Evolutionary conservation across 2,113 vertebrate genomes (phyloP).

Genomic region (Paracanthobrama guichenoti): DNA sequence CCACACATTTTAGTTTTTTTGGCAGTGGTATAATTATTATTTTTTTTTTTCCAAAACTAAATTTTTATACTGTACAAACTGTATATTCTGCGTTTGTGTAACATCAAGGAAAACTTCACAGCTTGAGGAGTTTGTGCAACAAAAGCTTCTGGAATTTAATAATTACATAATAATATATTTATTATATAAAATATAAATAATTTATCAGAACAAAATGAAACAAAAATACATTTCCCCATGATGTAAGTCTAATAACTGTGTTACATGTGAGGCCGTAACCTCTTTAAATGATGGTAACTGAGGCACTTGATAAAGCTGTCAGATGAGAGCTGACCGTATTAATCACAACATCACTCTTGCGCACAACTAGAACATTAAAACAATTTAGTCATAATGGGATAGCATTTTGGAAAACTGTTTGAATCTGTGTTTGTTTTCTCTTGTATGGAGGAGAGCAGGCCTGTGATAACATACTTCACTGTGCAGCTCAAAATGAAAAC

Average conservation of each 20-base stretch:
- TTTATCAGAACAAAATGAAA: not conserved
- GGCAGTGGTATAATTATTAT: not conserved
- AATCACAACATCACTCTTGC: slow-evolving; percentile 32
- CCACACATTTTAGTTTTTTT: not conserved
- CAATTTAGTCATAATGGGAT: slow-evolving; percentile 52
- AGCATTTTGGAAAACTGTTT: slow-evolving; percentile 54
- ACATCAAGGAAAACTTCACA: not conserved
- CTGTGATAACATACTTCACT: no score
- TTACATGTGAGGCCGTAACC: slow-evolving; percentile 32
- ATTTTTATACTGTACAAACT: no score
- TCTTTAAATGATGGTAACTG: not conserved
- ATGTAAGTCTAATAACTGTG: not conserved
- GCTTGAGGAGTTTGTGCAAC: not conserved
- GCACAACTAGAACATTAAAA: slow-evolving; percentile 58
- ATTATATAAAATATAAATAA: not conserved
- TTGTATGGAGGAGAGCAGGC: slow-evolving; percentile 60
- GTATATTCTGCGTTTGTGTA: not conserved
- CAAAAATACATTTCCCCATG: not conserved
- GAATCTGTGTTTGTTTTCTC: slow-evolving; percentile 66
- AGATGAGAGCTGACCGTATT: slow-evolving; percentile 1
- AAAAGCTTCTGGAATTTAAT: not conserved
- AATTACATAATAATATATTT: not conserved
- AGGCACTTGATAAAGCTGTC: slow-evolving; percentile 31
- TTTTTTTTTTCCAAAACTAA: not conserved
- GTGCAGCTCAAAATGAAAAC: no score